A percentile compares a stretch with the other conserved stretches of the same genome.
Evolutionary conservation across 2,113 vertebrate genomes (phyloP).

Genomic region (Paratilapia polleni): DNA sequence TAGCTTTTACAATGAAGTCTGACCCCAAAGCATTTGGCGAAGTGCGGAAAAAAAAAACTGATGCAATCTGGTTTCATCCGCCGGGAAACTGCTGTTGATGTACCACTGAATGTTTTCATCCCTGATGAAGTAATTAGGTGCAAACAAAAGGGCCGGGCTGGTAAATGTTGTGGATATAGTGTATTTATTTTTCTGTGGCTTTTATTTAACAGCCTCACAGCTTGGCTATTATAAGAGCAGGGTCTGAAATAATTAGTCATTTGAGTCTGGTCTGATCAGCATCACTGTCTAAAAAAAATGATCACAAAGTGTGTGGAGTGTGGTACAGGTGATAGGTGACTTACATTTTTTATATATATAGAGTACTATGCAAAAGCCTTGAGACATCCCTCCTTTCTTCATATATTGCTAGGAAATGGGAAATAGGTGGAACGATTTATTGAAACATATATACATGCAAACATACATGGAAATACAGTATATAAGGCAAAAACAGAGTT

Average conservation of each 20-base stretch:
- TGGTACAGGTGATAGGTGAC: background rate
- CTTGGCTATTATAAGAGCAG: conserved; percentile 34
- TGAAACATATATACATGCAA: too few relatives aligned
- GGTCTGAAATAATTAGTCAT: conserved; percentile 56
- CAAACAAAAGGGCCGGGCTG: conserved; percentile 31
- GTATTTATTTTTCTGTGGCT: conserved; percentile 45
- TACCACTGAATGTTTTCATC: conserved; percentile 42
- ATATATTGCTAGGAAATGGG: too few relatives aligned
- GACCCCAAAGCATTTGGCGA: conserved; percentile 63
- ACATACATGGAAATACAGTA: too few relatives aligned
- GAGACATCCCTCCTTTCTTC: too few relatives aligned
- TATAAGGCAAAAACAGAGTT: too few relatives aligned
- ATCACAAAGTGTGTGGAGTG: conserved; percentile 12
- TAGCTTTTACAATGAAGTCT: conserved; percentile 67
- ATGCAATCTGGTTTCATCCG: conserved; percentile 59
- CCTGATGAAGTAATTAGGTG: conserved; percentile 40
- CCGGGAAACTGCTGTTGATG: conserved; percentile 26
- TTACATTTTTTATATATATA: too few relatives aligned
- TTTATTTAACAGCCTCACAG: conserved; percentile 34
- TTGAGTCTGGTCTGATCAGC: conserved; percentile 50
- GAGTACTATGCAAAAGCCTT: too few relatives aligned
- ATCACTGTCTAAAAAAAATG: conserved; percentile 40
- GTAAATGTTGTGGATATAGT: conserved; percentile 23
- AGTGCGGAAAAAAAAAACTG: conserved; percentile 20
- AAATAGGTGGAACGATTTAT: too few relatives aligned